Percentiles rank a stretch among this genome's conserved stretches.
phyloP scores from a whole-genome alignment of 2,888 invertebrate species.

The Troilus luridus region DNA sequence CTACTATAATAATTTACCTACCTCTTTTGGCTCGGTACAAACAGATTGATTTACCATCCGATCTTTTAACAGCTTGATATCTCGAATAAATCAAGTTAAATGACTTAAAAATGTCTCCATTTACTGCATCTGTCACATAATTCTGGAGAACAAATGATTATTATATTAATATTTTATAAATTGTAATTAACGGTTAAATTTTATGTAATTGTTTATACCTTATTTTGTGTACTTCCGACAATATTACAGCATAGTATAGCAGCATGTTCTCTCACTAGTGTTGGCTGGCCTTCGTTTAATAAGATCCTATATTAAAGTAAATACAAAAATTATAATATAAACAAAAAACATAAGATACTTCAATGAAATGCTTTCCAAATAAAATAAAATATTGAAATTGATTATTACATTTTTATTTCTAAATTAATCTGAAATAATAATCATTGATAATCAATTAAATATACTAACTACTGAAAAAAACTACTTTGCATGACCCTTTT shows the following conservation, averaged over 20 bases:
- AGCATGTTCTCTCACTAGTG: slow-evolving; percentile 73
- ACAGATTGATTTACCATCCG: neutral
- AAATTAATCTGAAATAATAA: too few relatives aligned
- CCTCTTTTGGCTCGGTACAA: slow-evolving; percentile 24
- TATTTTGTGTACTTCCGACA: slow-evolving; percentile 66
- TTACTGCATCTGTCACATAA: slow-evolving; percentile 21
- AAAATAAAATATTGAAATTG: too few relatives aligned
- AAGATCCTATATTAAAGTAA: slow-evolving; percentile 66
- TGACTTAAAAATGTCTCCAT: slow-evolving; percentile 9
- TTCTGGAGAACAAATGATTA: slow-evolving; percentile 4
- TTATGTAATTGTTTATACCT: slow-evolving; percentile 51
- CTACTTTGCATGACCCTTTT: too few relatives aligned
- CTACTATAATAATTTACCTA: neutral
- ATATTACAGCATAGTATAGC: slow-evolving; percentile 72
- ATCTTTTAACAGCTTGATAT: slow-evolving; percentile 3
- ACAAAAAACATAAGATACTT: neutral
- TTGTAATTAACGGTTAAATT: neutral
- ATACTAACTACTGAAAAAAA: too few relatives aligned
- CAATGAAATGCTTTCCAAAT: neutral
- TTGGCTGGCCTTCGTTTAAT: slow-evolving; percentile 72
- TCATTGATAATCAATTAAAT: too few relatives aligned
- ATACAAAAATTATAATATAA: neutral
- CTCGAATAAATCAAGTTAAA: slow-evolving; percentile 32
- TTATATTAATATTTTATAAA: neutral
- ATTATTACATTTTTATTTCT: too few relatives aligned